Evolutionary conservation across 1,140 invertebrate species (phyloP).

Genomic region (Apis dorsata): DNA sequence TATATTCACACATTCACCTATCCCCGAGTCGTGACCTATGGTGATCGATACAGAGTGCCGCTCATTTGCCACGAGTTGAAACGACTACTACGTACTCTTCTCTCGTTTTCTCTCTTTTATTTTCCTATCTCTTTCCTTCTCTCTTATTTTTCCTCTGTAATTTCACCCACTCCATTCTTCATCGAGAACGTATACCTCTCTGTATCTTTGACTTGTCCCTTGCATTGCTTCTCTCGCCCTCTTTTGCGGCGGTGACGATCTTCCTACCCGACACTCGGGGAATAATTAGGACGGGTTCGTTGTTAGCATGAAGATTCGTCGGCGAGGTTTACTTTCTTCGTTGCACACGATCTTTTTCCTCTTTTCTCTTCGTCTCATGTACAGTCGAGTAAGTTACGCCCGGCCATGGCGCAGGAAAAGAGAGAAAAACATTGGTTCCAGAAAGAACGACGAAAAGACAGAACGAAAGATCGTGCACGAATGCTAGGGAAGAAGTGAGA

Average conservation of each 20-base stretch:
- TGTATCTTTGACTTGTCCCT: conserved; percentile 3
- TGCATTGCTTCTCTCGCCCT: conserved; percentile 19
- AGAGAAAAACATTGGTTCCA: conserved; percentile 25
- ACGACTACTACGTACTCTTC: conserved; percentile 49
- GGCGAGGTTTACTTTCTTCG: conserved; percentile 48
- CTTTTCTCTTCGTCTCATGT: not conserved
- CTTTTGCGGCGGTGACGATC: conserved; percentile 56
- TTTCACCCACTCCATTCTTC: not conserved
- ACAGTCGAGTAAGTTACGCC: conserved; percentile 34
- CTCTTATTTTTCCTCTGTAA: not conserved
- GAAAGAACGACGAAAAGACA: conserved; percentile 37
- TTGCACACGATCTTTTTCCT: not conserved
- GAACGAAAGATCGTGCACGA: conserved; percentile 28
- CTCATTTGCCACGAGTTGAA: conserved; percentile 65
- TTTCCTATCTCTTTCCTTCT: not conserved
- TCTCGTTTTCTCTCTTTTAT: conserved; percentile 26
- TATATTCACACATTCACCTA: conserved; percentile 52
- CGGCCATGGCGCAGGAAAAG: conserved; percentile 11
- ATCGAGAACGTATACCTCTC: not conserved
- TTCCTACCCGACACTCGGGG: conserved; percentile 62
- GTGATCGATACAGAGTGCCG: conserved; percentile 63
- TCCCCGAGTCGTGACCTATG: conserved; percentile 60
- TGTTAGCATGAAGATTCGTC: conserved; percentile 71
- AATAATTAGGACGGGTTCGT: conserved; percentile 72
- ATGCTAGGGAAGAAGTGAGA: conserved; percentile 18